Percentiles rank a stretch among this genome's conserved stretches.
Conservation (phyloP, 2,888 invertebrate species). For the Eupeodes latifasciatus region DNA sequence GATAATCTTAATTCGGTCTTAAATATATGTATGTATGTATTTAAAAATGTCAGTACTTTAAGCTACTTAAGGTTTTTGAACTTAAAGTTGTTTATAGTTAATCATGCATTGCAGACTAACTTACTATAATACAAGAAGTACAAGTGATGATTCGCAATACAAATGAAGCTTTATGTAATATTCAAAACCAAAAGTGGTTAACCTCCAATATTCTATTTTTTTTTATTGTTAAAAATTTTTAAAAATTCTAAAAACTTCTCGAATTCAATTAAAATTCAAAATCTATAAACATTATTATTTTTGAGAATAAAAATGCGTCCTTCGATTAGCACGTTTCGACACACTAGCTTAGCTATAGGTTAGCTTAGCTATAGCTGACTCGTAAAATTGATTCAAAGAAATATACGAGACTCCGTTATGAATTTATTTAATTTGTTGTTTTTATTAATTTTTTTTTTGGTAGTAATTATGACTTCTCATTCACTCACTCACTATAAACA, state of each 20-base stretch:
- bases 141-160: background rate
- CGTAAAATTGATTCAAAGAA: constrained; percentile 19
- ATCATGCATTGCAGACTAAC: no score
- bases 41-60: no score
- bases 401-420: constrained; percentile 30
- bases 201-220: background rate
- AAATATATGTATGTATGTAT: no score
- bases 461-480: constrained; percentile 38
- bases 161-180: background rate
- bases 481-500: background rate
- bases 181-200: constrained; percentile 8
- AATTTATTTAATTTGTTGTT: background rate
- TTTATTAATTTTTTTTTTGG: background rate
- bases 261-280: constrained; percentile 6
- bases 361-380: background rate
- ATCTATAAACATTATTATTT: constrained; percentile 6
- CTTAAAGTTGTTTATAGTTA: no score
- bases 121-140: no score
- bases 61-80: no score
- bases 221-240: background rate
- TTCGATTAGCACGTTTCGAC: constrained; percentile 32
- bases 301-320: constrained; percentile 30
- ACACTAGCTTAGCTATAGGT: background rate
- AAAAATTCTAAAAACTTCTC: constrained; percentile 3
- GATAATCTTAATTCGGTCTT: no score